Conservation (phyloP, 1,140 invertebrate species). For the Amyelois transitella region DNA sequence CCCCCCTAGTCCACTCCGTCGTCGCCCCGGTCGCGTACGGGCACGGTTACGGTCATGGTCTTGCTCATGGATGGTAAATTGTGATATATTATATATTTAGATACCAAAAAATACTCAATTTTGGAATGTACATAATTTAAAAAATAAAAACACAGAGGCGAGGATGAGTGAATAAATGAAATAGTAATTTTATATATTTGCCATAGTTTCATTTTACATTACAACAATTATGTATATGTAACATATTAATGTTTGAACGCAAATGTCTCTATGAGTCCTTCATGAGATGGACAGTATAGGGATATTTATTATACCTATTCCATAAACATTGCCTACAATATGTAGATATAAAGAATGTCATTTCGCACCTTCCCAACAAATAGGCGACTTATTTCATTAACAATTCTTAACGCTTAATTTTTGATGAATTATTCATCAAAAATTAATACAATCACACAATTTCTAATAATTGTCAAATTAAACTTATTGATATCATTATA, state of each 20-base stretch:
- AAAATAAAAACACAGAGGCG: conserved; percentile 57
- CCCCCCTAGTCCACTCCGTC: conserved; percentile 32
- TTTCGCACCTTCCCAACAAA: too few relatives aligned
- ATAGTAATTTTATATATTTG: conserved; percentile 41
- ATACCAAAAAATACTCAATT: conserved; percentile 65
- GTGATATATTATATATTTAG: conserved; percentile 53
- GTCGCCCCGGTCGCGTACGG: conserved; percentile 25
- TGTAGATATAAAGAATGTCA: too few relatives aligned
- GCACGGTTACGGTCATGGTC: conserved; percentile 40
- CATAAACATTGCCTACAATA: too few relatives aligned
- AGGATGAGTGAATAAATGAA: conserved; percentile 72
- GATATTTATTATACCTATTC: too few relatives aligned
- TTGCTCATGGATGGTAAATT: conserved; percentile 65
- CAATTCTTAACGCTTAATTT: too few relatives aligned
- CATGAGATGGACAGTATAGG: too few relatives aligned
- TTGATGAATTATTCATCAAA: too few relatives aligned
- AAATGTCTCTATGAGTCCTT: too few relatives aligned
- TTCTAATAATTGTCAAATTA: not conserved
- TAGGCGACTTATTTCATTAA: too few relatives aligned
- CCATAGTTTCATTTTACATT: not conserved
- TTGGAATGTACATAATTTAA: conserved; percentile 66
- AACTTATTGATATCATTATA: not conserved
- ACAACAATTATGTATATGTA: too few relatives aligned
- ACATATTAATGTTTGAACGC: too few relatives aligned
- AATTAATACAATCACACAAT: too few relatives aligned